Evolutionary conservation across 2,797 vertebrate species (phyloP).

Genomic region (Pangasius mekongensis): DNA sequence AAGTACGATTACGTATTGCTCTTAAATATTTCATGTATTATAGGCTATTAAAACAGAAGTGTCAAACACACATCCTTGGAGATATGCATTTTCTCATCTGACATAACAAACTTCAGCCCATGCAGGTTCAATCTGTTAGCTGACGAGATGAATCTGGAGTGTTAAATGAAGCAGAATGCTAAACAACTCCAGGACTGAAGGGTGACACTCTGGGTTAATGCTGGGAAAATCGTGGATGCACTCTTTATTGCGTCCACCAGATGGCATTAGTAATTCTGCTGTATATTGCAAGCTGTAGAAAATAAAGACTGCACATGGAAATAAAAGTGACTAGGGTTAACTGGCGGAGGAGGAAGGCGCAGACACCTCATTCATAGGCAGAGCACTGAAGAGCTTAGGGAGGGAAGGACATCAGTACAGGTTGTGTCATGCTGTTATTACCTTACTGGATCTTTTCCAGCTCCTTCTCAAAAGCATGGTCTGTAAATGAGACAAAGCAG

Average conservation of each 20-base stretch:
- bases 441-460: slow-evolving; percentile 99
- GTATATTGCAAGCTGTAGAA: slow-evolving; percentile 74
- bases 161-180: neutral
- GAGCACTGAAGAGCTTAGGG: slow-evolving; percentile 66
- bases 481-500: slow-evolving; percentile 96
- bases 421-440: slow-evolving; percentile 87
- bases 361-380: slow-evolving; percentile 65
- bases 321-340: slow-evolving; percentile 51
- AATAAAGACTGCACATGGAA: slow-evolving; percentile 61
- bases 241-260: slow-evolving; percentile 21
- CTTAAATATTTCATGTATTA: neutral
- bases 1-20: too few species aligned
- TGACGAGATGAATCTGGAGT: slow-evolving; percentile 1
- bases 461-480: slow-evolving; percentile 98
- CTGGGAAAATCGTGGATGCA: neutral
- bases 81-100: neutral
- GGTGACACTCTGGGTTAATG: neutral
- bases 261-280: slow-evolving; percentile 14
- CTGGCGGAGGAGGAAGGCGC: slow-evolving; percentile 20
- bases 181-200: neutral
- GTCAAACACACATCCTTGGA: slow-evolving; percentile 1
- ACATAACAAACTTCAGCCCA: neutral
- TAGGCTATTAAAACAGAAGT: neutral
- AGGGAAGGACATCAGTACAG: slow-evolving; percentile 63
- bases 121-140: neutral